These are phyloP conservation scores for Elmis aenea DNA, from an alignment of 2,888 invertebrate species.

Conservation along the genomic window DNA sequence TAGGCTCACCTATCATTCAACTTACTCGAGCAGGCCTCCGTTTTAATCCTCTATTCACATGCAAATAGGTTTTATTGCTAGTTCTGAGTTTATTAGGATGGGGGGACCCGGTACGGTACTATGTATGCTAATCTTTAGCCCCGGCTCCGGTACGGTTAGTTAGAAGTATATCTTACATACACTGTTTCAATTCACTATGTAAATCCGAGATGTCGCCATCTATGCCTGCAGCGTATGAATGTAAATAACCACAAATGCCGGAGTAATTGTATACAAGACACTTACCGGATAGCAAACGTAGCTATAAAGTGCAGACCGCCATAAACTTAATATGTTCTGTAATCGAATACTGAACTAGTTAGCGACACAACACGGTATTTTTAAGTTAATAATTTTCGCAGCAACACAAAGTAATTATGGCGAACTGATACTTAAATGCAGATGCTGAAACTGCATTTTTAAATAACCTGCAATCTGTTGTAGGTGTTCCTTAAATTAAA, in stretches of 20 bases:
- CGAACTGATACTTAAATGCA: no score
- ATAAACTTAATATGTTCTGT: no score
- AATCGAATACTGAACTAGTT: no score
- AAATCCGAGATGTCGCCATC: slow-evolving; percentile 18
- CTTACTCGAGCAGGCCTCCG: slow-evolving; percentile 33
- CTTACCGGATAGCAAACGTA: slow-evolving; percentile 11
- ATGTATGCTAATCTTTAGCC: slow-evolving; percentile 39
- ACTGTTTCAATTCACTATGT: slow-evolving; percentile 22
- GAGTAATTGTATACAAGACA: slow-evolving; percentile 18
- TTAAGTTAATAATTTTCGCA: no score
- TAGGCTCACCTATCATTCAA: slow-evolving; percentile 30
- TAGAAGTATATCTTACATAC: slow-evolving; percentile 24
- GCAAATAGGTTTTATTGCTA: slow-evolving; percentile 47
- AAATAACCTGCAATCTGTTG: no score
- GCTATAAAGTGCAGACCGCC: no score
- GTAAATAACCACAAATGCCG: slow-evolving; percentile 21
- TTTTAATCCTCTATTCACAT: slow-evolving; percentile 47
- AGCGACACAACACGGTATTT: no score
- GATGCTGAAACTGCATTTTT: no score
- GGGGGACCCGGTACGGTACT: slow-evolving; percentile 24
- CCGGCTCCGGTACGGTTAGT: slow-evolving; percentile 21
- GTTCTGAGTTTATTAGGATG: slow-evolving; percentile 43
- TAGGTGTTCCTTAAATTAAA: no score
- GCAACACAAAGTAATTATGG: no score
- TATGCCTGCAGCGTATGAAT: slow-evolving; percentile 19